Evolutionary conservation across 2,797 vertebrate species (phyloP).

Genomic region (Cuculus canorus): DNA sequence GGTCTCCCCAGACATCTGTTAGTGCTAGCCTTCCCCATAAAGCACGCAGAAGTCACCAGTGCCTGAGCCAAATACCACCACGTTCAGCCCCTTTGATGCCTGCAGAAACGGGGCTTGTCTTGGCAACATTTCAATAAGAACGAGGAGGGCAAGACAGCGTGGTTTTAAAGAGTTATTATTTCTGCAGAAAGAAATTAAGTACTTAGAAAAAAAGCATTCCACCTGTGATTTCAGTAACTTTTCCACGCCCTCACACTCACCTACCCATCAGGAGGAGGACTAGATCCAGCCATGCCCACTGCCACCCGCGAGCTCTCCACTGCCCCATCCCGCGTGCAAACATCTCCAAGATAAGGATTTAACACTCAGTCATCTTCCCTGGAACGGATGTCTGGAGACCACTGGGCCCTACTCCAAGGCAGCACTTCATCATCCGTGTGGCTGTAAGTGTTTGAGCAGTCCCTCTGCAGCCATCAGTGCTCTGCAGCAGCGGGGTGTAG

Average conservation of each 20-base stretch:
- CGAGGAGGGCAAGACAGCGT: background rate
- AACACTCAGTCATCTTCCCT: background rate
- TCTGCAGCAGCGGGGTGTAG: background rate
- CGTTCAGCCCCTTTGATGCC: background rate
- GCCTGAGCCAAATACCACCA: background rate
- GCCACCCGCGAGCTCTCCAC: background rate
- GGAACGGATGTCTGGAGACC: background rate
- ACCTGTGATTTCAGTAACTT: background rate
- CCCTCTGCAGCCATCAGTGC: background rate
- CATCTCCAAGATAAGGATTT: background rate
- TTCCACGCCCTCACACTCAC: background rate
- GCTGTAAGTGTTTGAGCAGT: background rate
- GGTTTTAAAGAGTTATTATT: background rate
- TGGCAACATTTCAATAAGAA: background rate
- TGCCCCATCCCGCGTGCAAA: fast-evolving
- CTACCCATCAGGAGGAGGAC: background rate
- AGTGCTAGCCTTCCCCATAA: background rate
- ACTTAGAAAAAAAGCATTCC: background rate
- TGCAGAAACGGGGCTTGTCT: background rate
- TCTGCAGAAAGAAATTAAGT: background rate
- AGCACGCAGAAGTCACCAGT: background rate
- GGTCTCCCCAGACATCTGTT: background rate
- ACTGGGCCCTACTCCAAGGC: slow-evolving; percentile 5
- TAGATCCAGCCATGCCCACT: background rate
- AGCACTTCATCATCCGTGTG: slow-evolving; percentile 7